Percentiles rank a stretch among this genome's conserved stretches.
These are phyloP conservation scores for Osmerus mordax DNA, from an alignment of 2,113 vertebrate species.

Conservation along the genomic window DNA sequence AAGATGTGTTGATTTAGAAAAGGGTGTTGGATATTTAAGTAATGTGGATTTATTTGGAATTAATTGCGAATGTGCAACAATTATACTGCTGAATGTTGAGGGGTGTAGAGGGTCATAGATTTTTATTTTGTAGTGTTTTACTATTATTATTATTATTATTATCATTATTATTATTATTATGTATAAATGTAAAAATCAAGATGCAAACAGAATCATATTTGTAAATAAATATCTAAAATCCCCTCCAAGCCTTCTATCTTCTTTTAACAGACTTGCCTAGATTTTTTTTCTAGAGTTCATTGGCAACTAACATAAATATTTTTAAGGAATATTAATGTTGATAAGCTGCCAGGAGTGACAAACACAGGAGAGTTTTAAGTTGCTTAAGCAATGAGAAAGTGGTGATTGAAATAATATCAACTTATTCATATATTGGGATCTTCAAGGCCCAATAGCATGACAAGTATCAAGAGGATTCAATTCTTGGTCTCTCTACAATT, in stretches of 20 bases:
- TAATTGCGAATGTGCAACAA: conserved; percentile 18
- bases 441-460: too few relatives aligned
- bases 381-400: too few relatives aligned
- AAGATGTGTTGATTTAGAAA: conserved; percentile 49
- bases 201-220: conserved; percentile 48
- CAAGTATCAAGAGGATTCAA: too few relatives aligned
- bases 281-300: conserved; percentile 27
- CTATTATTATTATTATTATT: conserved; percentile 5
- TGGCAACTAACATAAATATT: conserved; percentile 13
- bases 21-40: conserved; percentile 49
- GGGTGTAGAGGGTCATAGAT: conserved; percentile 32
- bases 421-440: too few relatives aligned
- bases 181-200: conserved; percentile 35
- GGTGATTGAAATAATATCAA: too few relatives aligned
- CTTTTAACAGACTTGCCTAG: conserved; percentile 14
- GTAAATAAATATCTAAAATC: conserved; percentile 65
- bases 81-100: conserved; percentile 14
- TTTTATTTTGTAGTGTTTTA: conserved; percentile 36
- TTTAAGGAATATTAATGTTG: conserved; percentile 14
- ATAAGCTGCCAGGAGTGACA: conserved; percentile 16
- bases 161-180: neutral
- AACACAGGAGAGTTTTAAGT: neutral
- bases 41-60: conserved; percentile 24
- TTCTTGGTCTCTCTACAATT: too few relatives aligned
- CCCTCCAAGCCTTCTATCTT: neutral